Evolutionary conservation across 2,797 vertebrate species (phyloP), one percentile per base, ranked within the genome.

Genomic region (Sternotherus odoratus): DNA sequence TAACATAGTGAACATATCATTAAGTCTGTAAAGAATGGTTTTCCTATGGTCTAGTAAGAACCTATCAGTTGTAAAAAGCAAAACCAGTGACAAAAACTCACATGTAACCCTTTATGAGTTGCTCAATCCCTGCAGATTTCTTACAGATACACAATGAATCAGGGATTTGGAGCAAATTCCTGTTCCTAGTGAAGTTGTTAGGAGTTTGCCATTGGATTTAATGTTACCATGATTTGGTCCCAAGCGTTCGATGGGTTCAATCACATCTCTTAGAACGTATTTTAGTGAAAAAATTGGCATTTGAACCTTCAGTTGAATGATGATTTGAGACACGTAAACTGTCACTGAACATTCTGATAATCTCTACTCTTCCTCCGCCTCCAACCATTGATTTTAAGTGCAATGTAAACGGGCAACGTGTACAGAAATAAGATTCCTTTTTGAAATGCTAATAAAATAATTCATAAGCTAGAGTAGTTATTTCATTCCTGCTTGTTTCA

Each of bases 401-500:
- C 26, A 0, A 17, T 82, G 56, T 54, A 54, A 89, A 43, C 30
- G 48, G 69, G 60, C 1, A 0, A 8, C 1, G 4, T 54, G 28
- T 69, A 49, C 46, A 78, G 49, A 82, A 82, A 82, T 83, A 87
- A 1, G 1, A 86, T 19, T 28, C 91, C 57, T 69, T 0, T 90
- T 94, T 93, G 81, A 85, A 94, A 93, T 1, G 0, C 3, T 43
- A 95, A 96, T 91, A 95, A 97, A 97, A 93, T n/a, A 46, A 56
- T 84, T 92, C 36, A 43, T 82, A 81, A 81, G 49, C 33, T 2
- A 1, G 21, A 30, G 26, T 82, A 57, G 78, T 43, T 92, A 46
- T 46, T 56, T 92, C 53, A 19, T 75, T 49, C 13, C 90, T 89
- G 88, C 83, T 43, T 80, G 1, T 48, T 63, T 82, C 5, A 11